Percentiles rank a stretch among this genome's conserved stretches.
These are phyloP conservation scores for Ploceus nigricollis DNA, from an alignment of 2,113 vertebrate species.

Conservation along the genomic window DNA sequence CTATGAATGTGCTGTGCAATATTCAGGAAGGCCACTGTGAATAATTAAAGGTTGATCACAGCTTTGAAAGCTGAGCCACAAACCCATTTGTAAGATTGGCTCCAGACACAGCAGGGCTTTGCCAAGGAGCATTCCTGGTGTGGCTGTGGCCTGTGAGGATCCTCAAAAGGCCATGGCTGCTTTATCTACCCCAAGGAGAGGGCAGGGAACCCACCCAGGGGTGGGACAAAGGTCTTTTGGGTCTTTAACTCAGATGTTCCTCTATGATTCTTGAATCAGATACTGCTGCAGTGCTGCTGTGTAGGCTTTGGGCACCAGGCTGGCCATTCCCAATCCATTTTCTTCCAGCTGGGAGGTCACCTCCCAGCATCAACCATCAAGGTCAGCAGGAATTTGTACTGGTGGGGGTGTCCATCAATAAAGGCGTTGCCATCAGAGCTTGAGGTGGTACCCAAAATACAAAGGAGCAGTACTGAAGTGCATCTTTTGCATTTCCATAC, in stretches of 20 bases:
- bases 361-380: not conserved
- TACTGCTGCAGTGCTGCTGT: not conserved
- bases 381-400: not conserved
- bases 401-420: not conserved
- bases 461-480: not conserved
- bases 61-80: conserved; percentile 16
- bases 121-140: not conserved
- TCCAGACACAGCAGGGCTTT: accelerated
- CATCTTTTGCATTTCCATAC: not conserved
- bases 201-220: not conserved
- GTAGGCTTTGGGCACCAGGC: not conserved
- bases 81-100: not conserved
- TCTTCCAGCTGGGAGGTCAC: not conserved
- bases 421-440: not conserved
- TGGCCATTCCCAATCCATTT: not conserved
- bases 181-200: not conserved
- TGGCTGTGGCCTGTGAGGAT: not conserved
- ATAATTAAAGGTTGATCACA: conserved; percentile 60
- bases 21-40: conserved; percentile 60
- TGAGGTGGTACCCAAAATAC: not conserved
- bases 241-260: not conserved
- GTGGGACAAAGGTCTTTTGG: not conserved
- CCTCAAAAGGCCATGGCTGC: not conserved
- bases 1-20: conserved; percentile 18
- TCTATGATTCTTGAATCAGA: not conserved